Conservation (phyloP, 2,888 invertebrate species). For the Siphonodentalium dalli region DNA sequence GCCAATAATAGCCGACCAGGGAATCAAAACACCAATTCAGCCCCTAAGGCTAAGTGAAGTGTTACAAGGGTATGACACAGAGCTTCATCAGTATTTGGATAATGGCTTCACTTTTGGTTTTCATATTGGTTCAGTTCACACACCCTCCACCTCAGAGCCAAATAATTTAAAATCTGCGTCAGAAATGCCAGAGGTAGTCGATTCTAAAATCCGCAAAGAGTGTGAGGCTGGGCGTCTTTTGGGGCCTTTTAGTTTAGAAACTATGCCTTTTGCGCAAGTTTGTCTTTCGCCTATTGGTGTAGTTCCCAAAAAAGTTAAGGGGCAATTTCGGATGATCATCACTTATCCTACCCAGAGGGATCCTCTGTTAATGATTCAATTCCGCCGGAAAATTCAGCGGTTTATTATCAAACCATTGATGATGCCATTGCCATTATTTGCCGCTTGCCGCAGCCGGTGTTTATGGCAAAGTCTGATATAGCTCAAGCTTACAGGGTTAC, state of each 20-base stretch:
- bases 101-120: no score
- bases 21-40: no score
- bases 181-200: slow-evolving; percentile 3
- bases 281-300: slow-evolving; percentile 1
- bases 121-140: no score
- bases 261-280: neutral
- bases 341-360: slow-evolving; percentile 5
- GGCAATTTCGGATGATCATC: slow-evolving; percentile 3
- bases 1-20: no score
- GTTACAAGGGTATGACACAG: no score
- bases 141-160: no score
- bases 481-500: neutral
- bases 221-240: slow-evolving; percentile 5
- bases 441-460: neutral
- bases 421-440: slow-evolving; percentile 3
- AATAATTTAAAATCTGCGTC: slow-evolving; percentile 14
- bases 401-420: slow-evolving; percentile 1
- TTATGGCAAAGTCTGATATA: slow-evolving; percentile 9
- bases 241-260: slow-evolving; percentile 1
- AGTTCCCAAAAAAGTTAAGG: slow-evolving; percentile 5
- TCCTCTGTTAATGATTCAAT: slow-evolving; percentile 7
- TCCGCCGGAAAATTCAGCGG: neutral
- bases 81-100: no score
- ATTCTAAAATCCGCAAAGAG: neutral
- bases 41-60: no score